Evolutionary conservation across 2,113 vertebrate species (phyloP), one percentile per base, ranked within the genome.

Genomic region (Petroica traversi): DNA sequence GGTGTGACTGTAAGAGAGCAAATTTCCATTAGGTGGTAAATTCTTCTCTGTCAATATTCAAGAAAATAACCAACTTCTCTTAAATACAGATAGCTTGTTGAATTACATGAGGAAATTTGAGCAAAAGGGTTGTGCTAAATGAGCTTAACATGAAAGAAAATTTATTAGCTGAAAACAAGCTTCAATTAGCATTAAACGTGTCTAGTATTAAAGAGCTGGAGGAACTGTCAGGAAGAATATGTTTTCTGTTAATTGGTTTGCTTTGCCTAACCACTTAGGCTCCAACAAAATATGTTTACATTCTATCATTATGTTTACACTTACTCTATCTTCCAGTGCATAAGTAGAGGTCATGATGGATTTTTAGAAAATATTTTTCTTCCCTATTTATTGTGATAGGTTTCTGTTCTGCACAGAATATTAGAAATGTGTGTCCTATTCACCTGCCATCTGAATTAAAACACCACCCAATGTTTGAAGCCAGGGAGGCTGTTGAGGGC

Each of bases 41-140:
- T 18, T 59, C 25, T 38, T 43, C 3, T 14, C 12, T 45, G n/a
- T 91, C 49, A 58, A 3, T 40, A 76, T 51, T 89, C 38, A 51
- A 89, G 49, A 74, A 88, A 73, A 73, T 73, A 83, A 66, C 22
- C 49, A 83, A 26, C 34, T 80, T 20, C 88, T 92, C 29, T 74
- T 91, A 83, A 73, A 73, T 34, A 80, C 94, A 88, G 77, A 86
- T 88, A 86, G 89, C 96, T 96, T 96, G 92, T 95, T 94, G 95
- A 95, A 93, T 94, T 93, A 38, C 96, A 96, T 94, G 94, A 97
- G 93, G 95, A 97, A 92, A 88, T 94, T 93, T 85, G 93, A 89
- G 92, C 63, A 93, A 74, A 96, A 94, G 75, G 78, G 62, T 89
- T 94, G 71, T 79, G 77, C 34, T 87, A 67, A 93, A 84, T 78